Evolutionary conservation across 2,113 vertebrate species (phyloP).

Genomic region (Toxostoma redivivum): DNA sequence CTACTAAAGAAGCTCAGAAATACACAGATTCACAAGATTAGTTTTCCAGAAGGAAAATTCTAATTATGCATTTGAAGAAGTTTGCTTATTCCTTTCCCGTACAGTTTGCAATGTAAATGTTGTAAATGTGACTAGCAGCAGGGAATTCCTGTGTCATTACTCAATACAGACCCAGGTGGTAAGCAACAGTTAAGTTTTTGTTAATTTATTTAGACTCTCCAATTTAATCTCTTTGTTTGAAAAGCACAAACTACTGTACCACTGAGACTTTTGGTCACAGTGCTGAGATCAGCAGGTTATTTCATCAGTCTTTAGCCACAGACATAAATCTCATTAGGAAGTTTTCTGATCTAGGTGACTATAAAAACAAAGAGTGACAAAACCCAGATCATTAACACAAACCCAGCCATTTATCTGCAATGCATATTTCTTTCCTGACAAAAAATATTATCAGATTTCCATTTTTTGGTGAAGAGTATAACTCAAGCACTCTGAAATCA

Average conservation of each 20-base stretch:
- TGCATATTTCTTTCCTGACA: neutral
- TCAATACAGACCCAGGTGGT: neutral
- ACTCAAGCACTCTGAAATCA: neutral
- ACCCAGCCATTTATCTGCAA: neutral
- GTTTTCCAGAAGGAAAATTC: constrained; percentile 11
- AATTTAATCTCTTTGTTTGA: neutral
- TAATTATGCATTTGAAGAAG: neutral
- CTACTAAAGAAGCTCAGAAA: constrained; percentile 5
- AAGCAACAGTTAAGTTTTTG: neutral
- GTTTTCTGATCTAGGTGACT: neutral
- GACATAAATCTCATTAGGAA: neutral
- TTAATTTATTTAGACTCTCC: neutral
- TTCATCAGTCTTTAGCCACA: neutral
- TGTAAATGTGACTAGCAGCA: neutral
- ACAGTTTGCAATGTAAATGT: neutral
- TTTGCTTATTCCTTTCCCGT: neutral
- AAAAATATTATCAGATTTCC: neutral
- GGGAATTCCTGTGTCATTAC: neutral
- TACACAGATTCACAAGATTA: neutral
- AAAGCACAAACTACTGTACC: neutral
- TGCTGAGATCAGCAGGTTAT: neutral
- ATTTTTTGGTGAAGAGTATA: neutral
- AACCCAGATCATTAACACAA: neutral
- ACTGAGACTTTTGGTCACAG: neutral
- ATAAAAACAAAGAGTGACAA: neutral